Conservation (phyloP, 2,888 invertebrate genomes). For the Yponomeuta sedellus region DNA sequence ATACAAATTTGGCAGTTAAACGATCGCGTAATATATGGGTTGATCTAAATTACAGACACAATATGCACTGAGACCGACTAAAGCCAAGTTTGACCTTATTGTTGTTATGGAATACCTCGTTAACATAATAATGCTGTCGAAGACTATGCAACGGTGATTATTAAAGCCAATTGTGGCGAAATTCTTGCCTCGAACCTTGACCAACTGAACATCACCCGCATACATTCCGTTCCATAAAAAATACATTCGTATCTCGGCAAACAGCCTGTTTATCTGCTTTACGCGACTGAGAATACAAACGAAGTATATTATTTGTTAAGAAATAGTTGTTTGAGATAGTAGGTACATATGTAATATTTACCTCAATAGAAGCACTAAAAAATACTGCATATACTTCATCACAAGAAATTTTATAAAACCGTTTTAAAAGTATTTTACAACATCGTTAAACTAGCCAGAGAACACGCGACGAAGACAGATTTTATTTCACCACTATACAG, state of each 20-base stretch:
- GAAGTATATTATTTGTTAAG: background rate
- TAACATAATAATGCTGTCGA: constrained; percentile 1
- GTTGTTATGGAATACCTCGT: background rate
- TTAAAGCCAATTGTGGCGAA: background rate
- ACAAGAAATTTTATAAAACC: constrained; percentile 15
- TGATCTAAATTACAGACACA: too few species aligned
- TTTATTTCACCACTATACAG: constrained; percentile 10
- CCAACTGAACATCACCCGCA: constrained; percentile 6
- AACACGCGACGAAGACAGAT: background rate
- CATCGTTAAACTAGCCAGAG: background rate
- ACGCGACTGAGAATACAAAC: background rate
- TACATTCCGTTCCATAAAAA: constrained; percentile 1
- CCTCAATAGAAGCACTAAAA: constrained; percentile 58
- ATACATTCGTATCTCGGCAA: background rate
- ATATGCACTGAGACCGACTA: too few species aligned
- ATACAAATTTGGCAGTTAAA: too few species aligned
- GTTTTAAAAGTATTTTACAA: background rate
- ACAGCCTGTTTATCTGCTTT: background rate
- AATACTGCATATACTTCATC: constrained; percentile 64
- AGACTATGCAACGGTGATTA: constrained; percentile 8
- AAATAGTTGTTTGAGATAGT: background rate
- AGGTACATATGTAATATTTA: constrained; percentile 28
- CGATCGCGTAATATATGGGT: too few species aligned
- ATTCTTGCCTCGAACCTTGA: constrained; percentile 9
- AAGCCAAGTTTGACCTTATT: too few species aligned